Conservation (phyloP, 35 echinoderm and acorn worm genomes). For the Nesometra sesokonis region DNA sequence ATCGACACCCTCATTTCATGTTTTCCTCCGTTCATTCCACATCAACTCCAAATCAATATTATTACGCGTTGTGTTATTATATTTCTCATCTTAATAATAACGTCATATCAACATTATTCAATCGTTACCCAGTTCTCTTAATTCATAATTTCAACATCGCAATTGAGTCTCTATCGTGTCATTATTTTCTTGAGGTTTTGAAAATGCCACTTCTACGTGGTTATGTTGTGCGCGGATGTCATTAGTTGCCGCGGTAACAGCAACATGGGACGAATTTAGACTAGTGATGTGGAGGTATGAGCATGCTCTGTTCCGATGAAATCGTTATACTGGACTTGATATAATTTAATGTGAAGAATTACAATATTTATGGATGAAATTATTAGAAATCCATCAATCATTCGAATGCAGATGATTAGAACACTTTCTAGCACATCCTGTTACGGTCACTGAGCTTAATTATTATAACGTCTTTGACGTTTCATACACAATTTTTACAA, state of each 20-base stretch:
- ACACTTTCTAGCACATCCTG: no score
- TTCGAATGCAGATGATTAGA: background rate
- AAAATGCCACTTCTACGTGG: background rate
- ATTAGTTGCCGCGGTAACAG: background rate
- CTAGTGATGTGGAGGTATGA: background rate
- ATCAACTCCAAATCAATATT: background rate
- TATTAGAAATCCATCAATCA: background rate
- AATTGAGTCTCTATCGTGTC: background rate
- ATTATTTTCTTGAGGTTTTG: background rate
- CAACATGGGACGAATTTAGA: background rate
- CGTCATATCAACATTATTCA: background rate
- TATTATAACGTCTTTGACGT: no score
- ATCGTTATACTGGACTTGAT: background rate
- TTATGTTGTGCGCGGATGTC: background rate
- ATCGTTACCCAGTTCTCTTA: background rate
- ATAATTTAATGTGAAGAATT: background rate
- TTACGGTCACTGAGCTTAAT: no score
- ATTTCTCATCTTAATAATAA: background rate
- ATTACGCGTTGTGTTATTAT: background rate
- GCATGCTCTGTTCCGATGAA: background rate
- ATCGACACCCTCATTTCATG: background rate
- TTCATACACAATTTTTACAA: no score
- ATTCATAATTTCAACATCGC: background rate
- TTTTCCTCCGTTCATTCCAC: no score
- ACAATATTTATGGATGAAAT: background rate